Conservation (phyloP, 2,888 invertebrate species). For the Cephalotes varians region DNA sequence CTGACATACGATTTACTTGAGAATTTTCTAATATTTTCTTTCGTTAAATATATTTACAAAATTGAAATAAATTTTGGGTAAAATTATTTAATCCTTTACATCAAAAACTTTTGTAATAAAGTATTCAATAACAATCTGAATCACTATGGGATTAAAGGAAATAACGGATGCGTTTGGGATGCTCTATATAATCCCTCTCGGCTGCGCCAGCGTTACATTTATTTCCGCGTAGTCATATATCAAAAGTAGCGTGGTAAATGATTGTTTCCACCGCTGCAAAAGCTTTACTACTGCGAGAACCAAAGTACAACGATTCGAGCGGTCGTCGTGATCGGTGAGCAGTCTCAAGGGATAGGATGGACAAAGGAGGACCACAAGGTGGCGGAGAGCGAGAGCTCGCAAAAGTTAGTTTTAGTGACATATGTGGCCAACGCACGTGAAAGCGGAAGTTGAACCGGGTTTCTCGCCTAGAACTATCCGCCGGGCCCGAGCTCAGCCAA, state of each 20-base stretch:
- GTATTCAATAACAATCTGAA: background rate
- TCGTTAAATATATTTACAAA: background rate
- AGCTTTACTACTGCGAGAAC: slow-evolving; percentile 29
- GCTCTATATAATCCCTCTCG: background rate
- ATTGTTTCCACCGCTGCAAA: slow-evolving; percentile 43
- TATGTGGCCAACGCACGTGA: slow-evolving; percentile 73
- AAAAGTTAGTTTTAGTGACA: slow-evolving; percentile 76
- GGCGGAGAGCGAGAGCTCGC: slow-evolving; percentile 57
- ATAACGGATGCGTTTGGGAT: background rate
- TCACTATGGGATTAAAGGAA: background rate
- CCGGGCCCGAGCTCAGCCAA: slow-evolving; percentile 58
- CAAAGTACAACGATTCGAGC: slow-evolving; percentile 35
- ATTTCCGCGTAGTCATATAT: slow-evolving; percentile 23
- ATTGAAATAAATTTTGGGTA: background rate
- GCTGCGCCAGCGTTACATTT: slow-evolving; percentile 7
- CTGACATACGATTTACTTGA: background rate
- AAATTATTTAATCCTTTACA: background rate
- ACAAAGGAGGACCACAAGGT: slow-evolving; percentile 22
- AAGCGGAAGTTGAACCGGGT: slow-evolving; percentile 71
- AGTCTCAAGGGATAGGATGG: slow-evolving; percentile 26
- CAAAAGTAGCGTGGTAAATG: slow-evolving; percentile 45
- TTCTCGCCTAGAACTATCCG: slow-evolving; percentile 58
- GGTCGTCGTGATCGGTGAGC: slow-evolving; percentile 60
- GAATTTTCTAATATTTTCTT: background rate
- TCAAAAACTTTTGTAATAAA: background rate